Percentiles rank a stretch among this genome's conserved stretches.
These are phyloP conservation scores for Palythoa caribaeorum DNA, from an alignment of 92 coral and sea anemone species.

Conservation along the genomic window DNA sequence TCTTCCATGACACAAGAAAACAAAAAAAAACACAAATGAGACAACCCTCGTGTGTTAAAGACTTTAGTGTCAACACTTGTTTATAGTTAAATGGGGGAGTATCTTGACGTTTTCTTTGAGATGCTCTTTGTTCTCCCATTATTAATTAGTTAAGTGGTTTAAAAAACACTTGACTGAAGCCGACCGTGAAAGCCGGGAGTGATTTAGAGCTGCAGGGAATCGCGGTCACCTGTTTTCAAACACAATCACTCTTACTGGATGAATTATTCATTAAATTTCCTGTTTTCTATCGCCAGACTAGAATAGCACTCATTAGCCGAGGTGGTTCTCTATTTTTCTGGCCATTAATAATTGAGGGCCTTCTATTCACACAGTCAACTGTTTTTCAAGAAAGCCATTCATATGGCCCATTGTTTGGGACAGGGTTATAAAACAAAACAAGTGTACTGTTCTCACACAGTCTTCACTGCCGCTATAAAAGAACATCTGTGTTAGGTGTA, in stretches of 20 bases:
- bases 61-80: background rate
- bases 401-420: constrained; percentile 82
- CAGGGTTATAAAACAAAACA: constrained; percentile 69
- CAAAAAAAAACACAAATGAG: background rate
- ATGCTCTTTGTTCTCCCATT: constrained; percentile 29
- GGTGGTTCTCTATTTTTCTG: constrained; percentile 87
- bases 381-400: constrained; percentile 82
- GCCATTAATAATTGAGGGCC: constrained; percentile 82
- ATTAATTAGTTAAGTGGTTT: constrained; percentile 38
- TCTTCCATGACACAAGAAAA: background rate
- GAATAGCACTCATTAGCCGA: constrained; percentile 90
- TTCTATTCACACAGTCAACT: constrained; percentile 75
- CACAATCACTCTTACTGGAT: constrained; percentile 73
- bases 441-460: constrained; percentile 15
- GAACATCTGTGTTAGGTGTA: constrained; percentile 29
- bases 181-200: constrained; percentile 67
- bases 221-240: constrained; percentile 80
- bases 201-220: constrained; percentile 68
- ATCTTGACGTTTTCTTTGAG: constrained; percentile 25
- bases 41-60: constrained; percentile 7
- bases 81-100: constrained; percentile 10
- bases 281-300: constrained; percentile 76
- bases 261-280: constrained; percentile 85
- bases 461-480: constrained; percentile 46
- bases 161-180: constrained; percentile 72